These are phyloP conservation scores for Hemibagrus guttatus DNA, from an alignment of 2,797 vertebrate genomes.

Conservation along the genomic window DNA sequence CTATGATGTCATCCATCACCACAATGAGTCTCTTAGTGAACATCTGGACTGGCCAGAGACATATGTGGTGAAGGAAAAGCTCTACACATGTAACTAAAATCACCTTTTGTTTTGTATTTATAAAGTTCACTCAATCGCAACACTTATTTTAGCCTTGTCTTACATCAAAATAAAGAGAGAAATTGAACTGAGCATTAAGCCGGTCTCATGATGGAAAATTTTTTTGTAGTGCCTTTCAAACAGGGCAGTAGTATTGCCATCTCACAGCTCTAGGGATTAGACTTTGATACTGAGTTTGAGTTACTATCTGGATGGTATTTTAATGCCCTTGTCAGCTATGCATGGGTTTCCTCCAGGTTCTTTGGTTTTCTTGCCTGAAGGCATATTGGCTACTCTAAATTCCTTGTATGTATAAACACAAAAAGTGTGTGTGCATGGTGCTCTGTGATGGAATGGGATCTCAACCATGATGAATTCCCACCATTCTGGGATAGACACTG, in stretches of 20 bases:
- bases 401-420: not conserved
- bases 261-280: not conserved
- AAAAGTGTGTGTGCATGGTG: not conserved
- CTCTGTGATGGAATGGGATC: no score
- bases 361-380: not conserved
- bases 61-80: not conserved
- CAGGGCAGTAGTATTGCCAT: not conserved
- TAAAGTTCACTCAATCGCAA: not conserved
- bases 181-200: not conserved
- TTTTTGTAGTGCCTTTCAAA: not conserved
- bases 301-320: not conserved
- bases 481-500: not conserved
- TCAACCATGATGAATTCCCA: not conserved
- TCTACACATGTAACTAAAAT: not conserved
- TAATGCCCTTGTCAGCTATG: not conserved
- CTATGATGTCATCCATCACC: conserved; percentile 41
- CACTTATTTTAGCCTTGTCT: not conserved
- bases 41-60: conserved; percentile 37
- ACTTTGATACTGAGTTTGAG: not conserved
- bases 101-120: not conserved
- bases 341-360: not conserved
- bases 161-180: not conserved
- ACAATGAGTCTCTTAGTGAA: conserved; percentile 36
- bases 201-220: not conserved
- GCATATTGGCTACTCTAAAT: not conserved